phyloP scores from a whole-genome alignment of 2,113 vertebrate species.

The Athene noctua region DNA sequence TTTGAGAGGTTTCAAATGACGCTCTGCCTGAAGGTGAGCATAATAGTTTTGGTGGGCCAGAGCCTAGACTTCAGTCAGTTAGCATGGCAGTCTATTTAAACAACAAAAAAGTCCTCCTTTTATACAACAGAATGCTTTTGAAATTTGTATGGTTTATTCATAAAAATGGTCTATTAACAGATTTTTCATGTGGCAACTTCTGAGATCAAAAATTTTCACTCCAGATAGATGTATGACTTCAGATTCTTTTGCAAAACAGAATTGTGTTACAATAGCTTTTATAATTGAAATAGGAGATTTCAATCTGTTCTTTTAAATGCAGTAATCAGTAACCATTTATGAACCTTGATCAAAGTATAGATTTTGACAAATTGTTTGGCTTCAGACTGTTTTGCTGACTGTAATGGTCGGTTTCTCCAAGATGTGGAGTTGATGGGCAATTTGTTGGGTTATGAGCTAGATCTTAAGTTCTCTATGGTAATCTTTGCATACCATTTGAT shows the following conservation, averaged over 20 bases:
- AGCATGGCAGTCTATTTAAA: background rate
- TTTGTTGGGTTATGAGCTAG: background rate
- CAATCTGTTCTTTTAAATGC: background rate
- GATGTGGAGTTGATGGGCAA: background rate
- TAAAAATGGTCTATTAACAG: background rate
- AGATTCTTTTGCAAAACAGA: background rate
- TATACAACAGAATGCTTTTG: background rate
- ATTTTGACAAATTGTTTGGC: background rate
- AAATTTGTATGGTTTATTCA: background rate
- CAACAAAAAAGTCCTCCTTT: background rate
- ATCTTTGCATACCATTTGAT: background rate
- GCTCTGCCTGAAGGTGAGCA: accelerated
- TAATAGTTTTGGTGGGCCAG: background rate
- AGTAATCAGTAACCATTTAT: background rate
- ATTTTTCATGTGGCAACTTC: background rate
- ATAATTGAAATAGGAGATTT: background rate
- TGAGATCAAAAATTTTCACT: background rate
- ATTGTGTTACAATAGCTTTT: background rate
- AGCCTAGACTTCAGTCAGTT: background rate
- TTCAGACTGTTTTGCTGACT: background rate
- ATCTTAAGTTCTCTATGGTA: background rate
- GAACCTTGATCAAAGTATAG: background rate
- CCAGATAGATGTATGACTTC: background rate
- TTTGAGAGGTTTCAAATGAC: background rate
- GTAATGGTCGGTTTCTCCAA: background rate